Base-by-base conservation (phyloP, 2,888 invertebrate genomes). In the Silvanus unidentatus region DNA sequence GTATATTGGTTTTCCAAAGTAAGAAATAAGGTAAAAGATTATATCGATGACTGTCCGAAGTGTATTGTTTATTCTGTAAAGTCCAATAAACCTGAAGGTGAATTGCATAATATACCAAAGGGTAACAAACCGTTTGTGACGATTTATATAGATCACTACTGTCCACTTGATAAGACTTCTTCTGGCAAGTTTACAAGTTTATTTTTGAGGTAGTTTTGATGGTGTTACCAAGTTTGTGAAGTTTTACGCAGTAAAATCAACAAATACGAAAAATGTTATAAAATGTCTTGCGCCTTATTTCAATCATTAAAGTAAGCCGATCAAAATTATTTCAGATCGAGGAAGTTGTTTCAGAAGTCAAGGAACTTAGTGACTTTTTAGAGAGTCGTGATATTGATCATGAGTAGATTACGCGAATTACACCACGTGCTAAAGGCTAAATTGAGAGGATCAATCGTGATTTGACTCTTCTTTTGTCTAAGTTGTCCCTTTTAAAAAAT, bases 141-240 rank as follows among this genome's bases (percentile, higher is more conserved):
- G 2, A 8, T 45, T 6, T 44, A 47, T 42, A 35, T 47, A n/a
- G 46, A 44, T 22, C 46, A 46, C 39, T 43, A 39, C 27, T 43
- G 46, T 29, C 46, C 43, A 9, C 28, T 28, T 9, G 28, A 28
- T 10, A n/a, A n/a, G n/a, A n/a, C n/a, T n/a, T n/a, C n/a, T n/a
- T n/a, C 10, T 28, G n/a, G n/a, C n/a, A n/a, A n/a, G n/a, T n/a
- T n/a, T n/a, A n/a, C n/a, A n/a, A n/a, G n/a, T n/a, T n/a, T n/a
- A n/a, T n/a, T n/a, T n/a, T n/a, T n/a, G n/a, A n/a, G n/a, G n/a
- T n/a, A n/a, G n/a, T 28, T 9, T 28, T 10, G 28, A 28, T 11
- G 27, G 13, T n/a, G 16, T 28, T 13, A 10, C 40, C 5, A 40
- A 44, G 10, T 10, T 9, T 28, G 28, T 28, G 8, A 28, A 28